Evolutionary conservation across 1,140 invertebrate species (phyloP).

Genomic region (Drosophila miranda): DNA sequence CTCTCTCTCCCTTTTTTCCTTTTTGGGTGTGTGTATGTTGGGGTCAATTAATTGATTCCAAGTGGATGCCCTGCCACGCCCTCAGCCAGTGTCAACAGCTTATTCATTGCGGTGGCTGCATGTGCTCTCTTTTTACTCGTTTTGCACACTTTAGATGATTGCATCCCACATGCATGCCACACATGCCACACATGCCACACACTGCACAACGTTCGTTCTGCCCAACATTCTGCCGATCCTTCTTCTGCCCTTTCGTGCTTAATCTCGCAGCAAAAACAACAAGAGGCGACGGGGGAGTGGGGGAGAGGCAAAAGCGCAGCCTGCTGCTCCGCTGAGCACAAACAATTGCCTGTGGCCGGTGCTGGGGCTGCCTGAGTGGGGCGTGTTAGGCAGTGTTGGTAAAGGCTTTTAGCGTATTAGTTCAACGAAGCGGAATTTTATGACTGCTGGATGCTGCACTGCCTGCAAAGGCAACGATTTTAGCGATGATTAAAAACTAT

Average conservation of each 20-base stretch:
- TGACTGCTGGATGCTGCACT: conserved; percentile 4
- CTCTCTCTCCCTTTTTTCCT: background rate
- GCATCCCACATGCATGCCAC: conserved; percentile 29
- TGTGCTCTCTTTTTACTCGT: conserved; percentile 11
- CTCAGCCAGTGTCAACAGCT: conserved; percentile 19
- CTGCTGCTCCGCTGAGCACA: conserved; percentile 42
- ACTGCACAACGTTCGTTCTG: background rate
- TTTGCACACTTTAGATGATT: conserved; percentile 68
- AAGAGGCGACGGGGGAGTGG: background rate
- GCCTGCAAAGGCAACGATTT: conserved; percentile 43
- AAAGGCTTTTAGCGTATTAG: conserved; percentile 61
- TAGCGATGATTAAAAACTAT: conserved; percentile 73
- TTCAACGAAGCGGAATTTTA: conserved; percentile 49
- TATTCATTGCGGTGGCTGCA: conserved; percentile 44
- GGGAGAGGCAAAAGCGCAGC: conserved; percentile 33
- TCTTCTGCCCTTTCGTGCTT: conserved; percentile 16
- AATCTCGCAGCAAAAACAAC: conserved; percentile 48
- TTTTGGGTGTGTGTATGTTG: conserved; percentile 15
- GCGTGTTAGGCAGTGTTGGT: conserved; percentile 63
- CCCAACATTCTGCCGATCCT: background rate
- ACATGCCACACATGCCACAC: no score
- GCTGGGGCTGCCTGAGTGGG: conserved; percentile 4
- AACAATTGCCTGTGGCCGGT: conserved; percentile 47
- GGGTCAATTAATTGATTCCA: conserved; percentile 40
- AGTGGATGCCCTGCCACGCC: conserved; percentile 43